Percentiles rank a stretch among this genome's conserved stretches.
Evolutionary conservation across 2,797 vertebrate species (phyloP).

Genomic region (Petrocephalus sullivani): DNA sequence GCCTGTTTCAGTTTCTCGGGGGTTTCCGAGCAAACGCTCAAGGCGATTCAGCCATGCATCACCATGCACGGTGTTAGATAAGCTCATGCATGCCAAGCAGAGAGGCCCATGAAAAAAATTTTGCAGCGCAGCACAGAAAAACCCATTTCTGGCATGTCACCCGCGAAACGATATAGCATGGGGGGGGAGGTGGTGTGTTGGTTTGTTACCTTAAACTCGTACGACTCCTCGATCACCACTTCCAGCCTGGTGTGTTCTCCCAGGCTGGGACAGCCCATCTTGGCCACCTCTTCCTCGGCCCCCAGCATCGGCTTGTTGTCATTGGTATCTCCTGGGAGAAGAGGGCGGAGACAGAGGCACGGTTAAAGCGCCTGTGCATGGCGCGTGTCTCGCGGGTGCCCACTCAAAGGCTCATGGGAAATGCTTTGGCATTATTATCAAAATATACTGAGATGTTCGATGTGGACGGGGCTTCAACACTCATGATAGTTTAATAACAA

Average conservation of each 20-base stretch:
- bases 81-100: background rate
- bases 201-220: constrained; percentile 75
- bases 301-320: constrained; percentile 67
- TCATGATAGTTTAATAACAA: background rate
- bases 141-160: background rate
- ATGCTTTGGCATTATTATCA: background rate
- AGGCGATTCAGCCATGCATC: background rate
- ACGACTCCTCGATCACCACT: constrained; percentile 79
- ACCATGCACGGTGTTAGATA: background rate
- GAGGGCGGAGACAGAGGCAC: background rate
- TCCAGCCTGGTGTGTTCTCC: constrained; percentile 75
- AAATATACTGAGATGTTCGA: background rate
- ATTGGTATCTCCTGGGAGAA: constrained; percentile 65
- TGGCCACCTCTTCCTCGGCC: constrained; percentile 60
- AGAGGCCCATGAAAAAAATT: background rate
- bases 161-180: background rate
- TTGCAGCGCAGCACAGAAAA: background rate
- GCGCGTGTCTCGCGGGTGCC: background rate
- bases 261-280: constrained; percentile 73
- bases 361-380: background rate
- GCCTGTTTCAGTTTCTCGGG: too few relatives aligned
- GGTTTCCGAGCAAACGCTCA: background rate
- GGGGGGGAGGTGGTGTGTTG: background rate
- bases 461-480: background rate
- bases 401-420: background rate